A percentile compares a stretch with the other conserved stretches of the same genome.
phyloP scores from a whole-genome alignment of 2,888 invertebrate species.

The Acronicta alni region DNA sequence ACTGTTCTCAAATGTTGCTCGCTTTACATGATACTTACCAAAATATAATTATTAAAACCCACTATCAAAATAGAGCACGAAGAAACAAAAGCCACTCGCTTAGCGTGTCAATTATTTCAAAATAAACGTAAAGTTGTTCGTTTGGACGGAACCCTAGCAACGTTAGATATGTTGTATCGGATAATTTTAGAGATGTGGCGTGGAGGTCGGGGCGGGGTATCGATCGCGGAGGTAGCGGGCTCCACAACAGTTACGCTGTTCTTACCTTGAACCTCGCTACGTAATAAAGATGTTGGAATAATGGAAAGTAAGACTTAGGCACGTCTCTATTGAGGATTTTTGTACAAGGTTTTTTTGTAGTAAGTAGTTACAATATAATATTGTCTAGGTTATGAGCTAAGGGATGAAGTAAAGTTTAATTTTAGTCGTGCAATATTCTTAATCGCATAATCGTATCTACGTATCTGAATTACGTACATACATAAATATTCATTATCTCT shows the following conservation, averaged over 20 bases:
- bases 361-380: constrained; percentile 1
- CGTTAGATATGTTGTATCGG: constrained; percentile 56
- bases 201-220: constrained; percentile 58
- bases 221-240: constrained; percentile 61
- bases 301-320: constrained; percentile 30
- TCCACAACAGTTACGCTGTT: constrained; percentile 51
- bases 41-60: too few species aligned
- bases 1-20: too few species aligned
- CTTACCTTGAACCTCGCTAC: constrained; percentile 55
- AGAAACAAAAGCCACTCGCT: background rate
- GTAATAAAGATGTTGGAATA: constrained; percentile 41
- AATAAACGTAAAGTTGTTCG: constrained; percentile 37
- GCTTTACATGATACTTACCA: too few species aligned
- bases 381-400: background rate
- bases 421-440: too few species aligned
- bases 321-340: constrained; percentile 24
- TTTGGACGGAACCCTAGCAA: constrained; percentile 28
- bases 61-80: background rate
- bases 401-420: constrained; percentile 4
- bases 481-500: too few species aligned
- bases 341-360: constrained; percentile 7
- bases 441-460: too few species aligned
- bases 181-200: constrained; percentile 69
- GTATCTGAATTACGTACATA: too few species aligned
- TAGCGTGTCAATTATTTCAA: constrained; percentile 12